Evolutionary conservation across 1,140 invertebrate genomes (phyloP).

Genomic region (Cydia fagiglandana): DNA sequence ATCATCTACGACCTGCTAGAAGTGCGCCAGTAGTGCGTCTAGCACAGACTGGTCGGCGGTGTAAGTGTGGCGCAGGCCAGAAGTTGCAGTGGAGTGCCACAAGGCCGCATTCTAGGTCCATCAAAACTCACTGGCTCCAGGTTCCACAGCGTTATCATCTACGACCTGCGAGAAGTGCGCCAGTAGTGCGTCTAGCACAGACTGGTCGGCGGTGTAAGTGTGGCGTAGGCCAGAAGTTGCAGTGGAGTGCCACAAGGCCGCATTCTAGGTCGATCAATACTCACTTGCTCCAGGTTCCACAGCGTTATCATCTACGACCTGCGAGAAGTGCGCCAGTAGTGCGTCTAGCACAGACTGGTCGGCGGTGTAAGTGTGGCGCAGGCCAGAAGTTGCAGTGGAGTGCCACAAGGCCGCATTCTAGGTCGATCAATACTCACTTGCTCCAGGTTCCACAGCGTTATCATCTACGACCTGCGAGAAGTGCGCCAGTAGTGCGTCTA

Average conservation of each 20-base stretch:
- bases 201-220: constrained; percentile 80
- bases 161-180: constrained; percentile 75
- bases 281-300: constrained; percentile 33
- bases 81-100: constrained; percentile 76
- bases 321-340: constrained; percentile 80
- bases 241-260: constrained; percentile 51
- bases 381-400: constrained; percentile 80
- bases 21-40: constrained; percentile 80
- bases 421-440: constrained; percentile 10
- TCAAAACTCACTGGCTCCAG: constrained; percentile 32
- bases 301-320: constrained; percentile 38
- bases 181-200: constrained; percentile 79
- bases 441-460: constrained; percentile 26
- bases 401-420: background rate
- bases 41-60: constrained; percentile 81
- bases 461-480: constrained; percentile 64
- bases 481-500: constrained; percentile 80
- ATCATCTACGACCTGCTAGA: constrained; percentile 52
- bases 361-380: constrained; percentile 80
- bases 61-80: constrained; percentile 80
- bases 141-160: constrained; percentile 18
- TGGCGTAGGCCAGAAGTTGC: constrained; percentile 82
- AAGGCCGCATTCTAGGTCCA: background rate
- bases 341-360: constrained; percentile 79
- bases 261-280: background rate